Evolutionary conservation across 1,140 invertebrate species (phyloP), one percentile per base, ranked within the genome.

Genomic region (Aphis gossypii): DNA sequence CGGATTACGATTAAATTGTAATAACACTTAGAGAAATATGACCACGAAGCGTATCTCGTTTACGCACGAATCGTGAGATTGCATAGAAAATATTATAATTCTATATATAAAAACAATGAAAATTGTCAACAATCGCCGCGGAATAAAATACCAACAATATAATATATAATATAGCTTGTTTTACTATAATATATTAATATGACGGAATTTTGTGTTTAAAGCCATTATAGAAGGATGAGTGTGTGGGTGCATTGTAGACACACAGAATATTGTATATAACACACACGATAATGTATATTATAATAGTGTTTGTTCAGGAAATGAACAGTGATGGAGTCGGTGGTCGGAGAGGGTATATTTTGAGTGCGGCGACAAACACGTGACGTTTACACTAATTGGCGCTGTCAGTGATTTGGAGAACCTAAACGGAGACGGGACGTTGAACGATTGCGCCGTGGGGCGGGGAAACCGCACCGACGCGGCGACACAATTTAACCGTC

Each of bases 321-420:
- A 92, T 35, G 91, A 54, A 41, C 20, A 38, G 48, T 84, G 60
- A 14, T 18, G 60, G n/a, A 30, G 60, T 11, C 11, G 11, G 9
- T 7, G 46, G 20, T 25, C 48, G 48, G 35, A n/a, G 82, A 38
- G 54, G 48, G 76, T 41, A 56, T 18, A 51, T 23, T 93, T 44
- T 25, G n/a, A 68, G 46, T 41, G 60, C 25, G 25, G 60, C 60
- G 48, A 88, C 54, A 56, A 76, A 93, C 84, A 48, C 56, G 83
- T 86, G 93, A 92, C 88, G 93, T 90, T 84, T 51, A 86, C 86
- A 86, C 89, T 92, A 92, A 94, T 94, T 94, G 93, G 93, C 44
- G 93, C 90, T 92, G 93, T 92, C 93, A 91, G 76, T 91, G 93
- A 94, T 91, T 91, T 44, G 68, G 93, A 94, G 76, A 35, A 84